A percentile compares a stretch with the other conserved stretches of the same genome.
phyloP scores from a whole-genome alignment of 2,113 vertebrate genomes.

The Hydrochoerus hydrochaeris region DNA sequence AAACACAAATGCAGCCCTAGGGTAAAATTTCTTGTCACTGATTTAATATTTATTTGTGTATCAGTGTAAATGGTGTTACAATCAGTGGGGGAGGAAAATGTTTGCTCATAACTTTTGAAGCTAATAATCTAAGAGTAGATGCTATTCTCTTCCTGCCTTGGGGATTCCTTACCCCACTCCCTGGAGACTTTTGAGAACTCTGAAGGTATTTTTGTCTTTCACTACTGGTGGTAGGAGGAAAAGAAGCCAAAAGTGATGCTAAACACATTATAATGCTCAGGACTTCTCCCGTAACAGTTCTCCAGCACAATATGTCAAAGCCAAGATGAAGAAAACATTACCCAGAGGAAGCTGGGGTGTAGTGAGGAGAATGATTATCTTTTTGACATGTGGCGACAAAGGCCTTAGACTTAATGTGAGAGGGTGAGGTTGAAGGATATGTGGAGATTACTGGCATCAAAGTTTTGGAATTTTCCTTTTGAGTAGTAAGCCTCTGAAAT shows the following conservation, averaged over 20 bases:
- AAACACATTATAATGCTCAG: background rate
- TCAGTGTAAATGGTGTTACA: background rate
- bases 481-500: background rate
- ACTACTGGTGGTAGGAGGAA: background rate
- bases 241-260: background rate
- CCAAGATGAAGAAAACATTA: background rate
- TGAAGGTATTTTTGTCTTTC: background rate
- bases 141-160: background rate
- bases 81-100: rapidly evolving
- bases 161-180: background rate
- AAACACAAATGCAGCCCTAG: background rate
- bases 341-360: background rate
- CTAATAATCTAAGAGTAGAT: background rate
- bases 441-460: background rate
- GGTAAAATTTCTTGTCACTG: background rate
- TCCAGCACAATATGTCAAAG: background rate
- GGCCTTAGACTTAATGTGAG: background rate
- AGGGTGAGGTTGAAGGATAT: background rate
- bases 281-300: background rate
- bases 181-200: background rate
- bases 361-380: background rate
- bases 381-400: background rate
- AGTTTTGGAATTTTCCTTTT: background rate
- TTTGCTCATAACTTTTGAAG: background rate
- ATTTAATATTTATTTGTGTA: background rate